phyloP scores from a whole-genome alignment of 2,888 invertebrate genomes.

The Andrena chrysosceles region DNA sequence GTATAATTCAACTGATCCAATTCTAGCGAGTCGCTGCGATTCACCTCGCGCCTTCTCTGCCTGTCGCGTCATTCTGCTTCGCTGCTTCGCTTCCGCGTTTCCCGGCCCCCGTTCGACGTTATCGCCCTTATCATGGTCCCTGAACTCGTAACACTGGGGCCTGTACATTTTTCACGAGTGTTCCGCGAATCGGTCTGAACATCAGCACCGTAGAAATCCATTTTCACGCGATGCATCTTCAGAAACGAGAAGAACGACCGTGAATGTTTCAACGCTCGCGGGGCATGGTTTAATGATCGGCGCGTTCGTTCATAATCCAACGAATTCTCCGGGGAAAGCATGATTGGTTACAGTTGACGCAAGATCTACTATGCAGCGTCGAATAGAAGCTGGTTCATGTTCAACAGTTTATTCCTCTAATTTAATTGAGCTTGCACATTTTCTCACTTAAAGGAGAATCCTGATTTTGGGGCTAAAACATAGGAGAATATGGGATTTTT shows the following conservation, averaged over 20 bases:
- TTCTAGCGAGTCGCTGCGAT: slow-evolving; percentile 47
- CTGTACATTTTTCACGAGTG: slow-evolving; percentile 1
- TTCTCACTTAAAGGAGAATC: no score
- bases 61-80: not conserved
- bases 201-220: slow-evolving; percentile 13
- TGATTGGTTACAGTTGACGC: not conserved
- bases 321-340: not conserved
- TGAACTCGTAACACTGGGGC: not conserved
- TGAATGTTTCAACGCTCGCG: not conserved
- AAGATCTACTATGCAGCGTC: not conserved
- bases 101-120: not conserved
- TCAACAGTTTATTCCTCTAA: not conserved
- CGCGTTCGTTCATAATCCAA: slow-evolving; percentile 7
- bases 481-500: no score
- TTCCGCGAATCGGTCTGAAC: no score
- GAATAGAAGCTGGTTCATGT: not conserved
- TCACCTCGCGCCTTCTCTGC: not conserved
- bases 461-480: no score
- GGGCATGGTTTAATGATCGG: slow-evolving; percentile 2
- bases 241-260: not conserved
- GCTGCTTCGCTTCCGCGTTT: not conserved
- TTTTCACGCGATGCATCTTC: not conserved
- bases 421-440: not conserved
- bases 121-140: not conserved
- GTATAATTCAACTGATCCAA: slow-evolving; percentile 66